Percentiles rank a stretch among this genome's conserved stretches.
Conservation (phyloP, 2,113 vertebrate species). For the Paratilapia polleni region DNA sequence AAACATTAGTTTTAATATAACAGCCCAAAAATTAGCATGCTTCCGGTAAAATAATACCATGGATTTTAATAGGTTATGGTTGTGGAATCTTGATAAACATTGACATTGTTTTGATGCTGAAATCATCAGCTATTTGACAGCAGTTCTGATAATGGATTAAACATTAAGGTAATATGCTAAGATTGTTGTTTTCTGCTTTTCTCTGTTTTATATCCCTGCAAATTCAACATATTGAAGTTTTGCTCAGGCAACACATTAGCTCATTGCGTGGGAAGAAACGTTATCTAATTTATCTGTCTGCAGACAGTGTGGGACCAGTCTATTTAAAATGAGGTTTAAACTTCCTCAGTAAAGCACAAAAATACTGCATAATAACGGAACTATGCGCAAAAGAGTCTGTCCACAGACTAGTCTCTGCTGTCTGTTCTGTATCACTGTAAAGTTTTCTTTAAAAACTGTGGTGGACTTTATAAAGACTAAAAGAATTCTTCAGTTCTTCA, state of each 20-base stretch:
- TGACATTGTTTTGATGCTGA: background rate
- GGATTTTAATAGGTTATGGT: background rate
- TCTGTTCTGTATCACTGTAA: background rate
- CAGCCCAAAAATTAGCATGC: background rate
- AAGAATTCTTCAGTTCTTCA: too few relatives aligned
- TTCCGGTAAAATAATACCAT: background rate
- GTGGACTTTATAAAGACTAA: too few relatives aligned
- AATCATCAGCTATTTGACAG: background rate
- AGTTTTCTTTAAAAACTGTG: background rate
- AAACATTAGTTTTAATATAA: background rate
- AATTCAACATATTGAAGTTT: background rate
- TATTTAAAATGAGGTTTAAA: background rate
- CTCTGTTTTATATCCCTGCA: too few relatives aligned
- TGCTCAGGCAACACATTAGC: background rate
- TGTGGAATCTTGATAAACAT: background rate
- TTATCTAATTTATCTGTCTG: background rate
- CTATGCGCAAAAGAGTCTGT: background rate
- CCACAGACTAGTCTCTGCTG: fast-evolving
- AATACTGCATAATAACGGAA: background rate
- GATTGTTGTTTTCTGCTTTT: background rate
- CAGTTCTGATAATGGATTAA: background rate
- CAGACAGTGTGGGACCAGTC: background rate
- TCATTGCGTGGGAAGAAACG: background rate
- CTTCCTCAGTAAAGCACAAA: background rate
- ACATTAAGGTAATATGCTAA: background rate